A percentile compares a stretch with the other conserved stretches of the same genome.
Evolutionary conservation across 2,888 invertebrate species (phyloP).

Genomic region (Phyllotreta striolata): DNA sequence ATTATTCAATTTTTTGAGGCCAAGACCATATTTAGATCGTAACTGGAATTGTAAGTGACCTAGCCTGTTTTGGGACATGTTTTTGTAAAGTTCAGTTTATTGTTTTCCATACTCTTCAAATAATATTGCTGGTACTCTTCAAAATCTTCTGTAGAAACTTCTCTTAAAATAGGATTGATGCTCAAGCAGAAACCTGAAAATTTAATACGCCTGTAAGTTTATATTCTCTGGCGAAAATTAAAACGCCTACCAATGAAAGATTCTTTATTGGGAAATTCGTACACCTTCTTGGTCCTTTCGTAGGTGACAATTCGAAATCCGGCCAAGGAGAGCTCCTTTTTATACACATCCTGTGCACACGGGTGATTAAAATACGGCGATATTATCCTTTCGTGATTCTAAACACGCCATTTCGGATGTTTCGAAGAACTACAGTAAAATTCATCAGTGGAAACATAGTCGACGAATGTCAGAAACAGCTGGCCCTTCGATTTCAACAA

Average conservation of each 20-base stretch:
- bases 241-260: slow-evolving; percentile 20
- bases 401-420: slow-evolving; percentile 32
- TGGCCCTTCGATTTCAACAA: slow-evolving; percentile 71
- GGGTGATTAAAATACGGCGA: slow-evolving; percentile 23
- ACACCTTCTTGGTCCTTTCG: slow-evolving; percentile 10
- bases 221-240: background rate
- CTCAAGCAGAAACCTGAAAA: slow-evolving; percentile 23
- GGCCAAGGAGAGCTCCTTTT: slow-evolving; percentile 14
- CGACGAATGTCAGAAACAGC: slow-evolving; percentile 69
- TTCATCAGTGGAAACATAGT: slow-evolving; percentile 26
- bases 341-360: slow-evolving; percentile 17
- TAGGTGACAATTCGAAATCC: slow-evolving; percentile 22
- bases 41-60: slow-evolving; percentile 10
- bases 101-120: slow-evolving; percentile 20
- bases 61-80: slow-evolving; percentile 21
- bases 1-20: slow-evolving; percentile 9
- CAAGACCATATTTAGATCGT: slow-evolving; percentile 14
- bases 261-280: slow-evolving; percentile 19
- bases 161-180: slow-evolving; percentile 24
- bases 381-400: slow-evolving; percentile 28
- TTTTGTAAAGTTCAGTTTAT: slow-evolving; percentile 19
- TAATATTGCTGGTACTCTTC: slow-evolving; percentile 27
- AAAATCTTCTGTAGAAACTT: slow-evolving; percentile 22
- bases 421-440: slow-evolving; percentile 24
- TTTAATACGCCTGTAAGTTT: background rate